Percentiles rank a stretch among this genome's conserved stretches.
Evolutionary conservation across 2,888 invertebrate genomes (phyloP).

Genomic region (Epinotia brunnichana): DNA sequence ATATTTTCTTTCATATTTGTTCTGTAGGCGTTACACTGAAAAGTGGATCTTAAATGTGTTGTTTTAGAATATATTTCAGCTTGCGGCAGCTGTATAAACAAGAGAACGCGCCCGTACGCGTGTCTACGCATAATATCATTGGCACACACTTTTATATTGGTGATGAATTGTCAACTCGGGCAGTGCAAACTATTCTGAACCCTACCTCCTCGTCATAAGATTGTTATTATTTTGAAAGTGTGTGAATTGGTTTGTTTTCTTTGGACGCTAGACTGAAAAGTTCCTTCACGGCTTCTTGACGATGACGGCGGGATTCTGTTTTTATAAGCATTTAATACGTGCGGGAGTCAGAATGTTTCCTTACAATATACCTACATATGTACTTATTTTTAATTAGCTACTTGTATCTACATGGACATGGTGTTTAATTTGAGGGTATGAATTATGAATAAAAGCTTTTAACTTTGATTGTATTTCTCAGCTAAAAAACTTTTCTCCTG

Average conservation of each 20-base stretch:
- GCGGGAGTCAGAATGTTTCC: conserved; percentile 8
- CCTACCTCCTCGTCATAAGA: background rate
- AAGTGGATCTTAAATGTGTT: conserved; percentile 17
- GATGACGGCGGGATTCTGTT: conserved; percentile 25
- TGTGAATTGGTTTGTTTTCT: conserved; percentile 62
- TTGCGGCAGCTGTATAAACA: conserved; percentile 29
- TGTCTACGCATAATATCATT: conserved; percentile 81
- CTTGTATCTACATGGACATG: too few relatives aligned
- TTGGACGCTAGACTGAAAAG: conserved; percentile 58
- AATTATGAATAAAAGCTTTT: too few relatives aligned
- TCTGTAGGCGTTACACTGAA: background rate
- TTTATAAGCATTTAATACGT: conserved; percentile 22
- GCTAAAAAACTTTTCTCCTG: too few relatives aligned
- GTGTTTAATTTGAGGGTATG: too few relatives aligned
- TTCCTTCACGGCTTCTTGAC: conserved; percentile 61
- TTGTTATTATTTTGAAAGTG: background rate
- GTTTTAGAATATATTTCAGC: conserved; percentile 19
- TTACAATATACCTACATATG: background rate
- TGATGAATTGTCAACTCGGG: conserved; percentile 79
- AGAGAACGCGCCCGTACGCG: conserved; percentile 54
- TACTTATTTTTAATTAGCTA: background rate
- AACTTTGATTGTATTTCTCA: too few relatives aligned
- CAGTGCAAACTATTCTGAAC: conserved; percentile 46
- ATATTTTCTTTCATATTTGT: conserved; percentile 39
- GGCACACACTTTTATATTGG: conserved; percentile 69